Percentiles rank a stretch among this genome's conserved stretches.
phyloP scores from a whole-genome alignment of 2,113 vertebrate genomes.

The Lophius piscatorius region DNA sequence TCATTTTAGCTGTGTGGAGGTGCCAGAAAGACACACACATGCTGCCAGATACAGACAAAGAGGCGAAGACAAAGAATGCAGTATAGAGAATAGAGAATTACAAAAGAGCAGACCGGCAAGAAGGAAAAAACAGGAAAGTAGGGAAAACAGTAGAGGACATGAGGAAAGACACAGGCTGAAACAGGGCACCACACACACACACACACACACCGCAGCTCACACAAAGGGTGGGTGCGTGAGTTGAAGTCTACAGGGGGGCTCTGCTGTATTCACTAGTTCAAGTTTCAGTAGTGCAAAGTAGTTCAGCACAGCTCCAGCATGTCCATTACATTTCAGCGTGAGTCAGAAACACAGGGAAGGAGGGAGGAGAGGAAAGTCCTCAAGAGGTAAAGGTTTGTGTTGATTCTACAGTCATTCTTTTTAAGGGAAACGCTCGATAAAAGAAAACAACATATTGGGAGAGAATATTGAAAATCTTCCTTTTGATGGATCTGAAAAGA shows the following conservation, averaged over 20 bases:
- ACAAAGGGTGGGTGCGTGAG: slow-evolving; percentile 45
- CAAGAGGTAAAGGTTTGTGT: background rate
- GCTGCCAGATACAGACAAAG: slow-evolving; percentile 57
- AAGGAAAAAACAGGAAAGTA: slow-evolving; percentile 5
- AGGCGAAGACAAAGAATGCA: slow-evolving; percentile 28
- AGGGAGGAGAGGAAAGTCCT: background rate
- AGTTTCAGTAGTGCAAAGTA: slow-evolving; percentile 41
- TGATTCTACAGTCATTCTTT: too few relatives aligned
- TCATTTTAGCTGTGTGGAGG: slow-evolving; percentile 33
- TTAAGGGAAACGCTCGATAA: too few relatives aligned
- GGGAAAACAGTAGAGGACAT: slow-evolving; percentile 34
- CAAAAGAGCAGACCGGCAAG: slow-evolving; percentile 9
- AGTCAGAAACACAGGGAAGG: slow-evolving; percentile 17
- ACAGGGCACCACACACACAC: slow-evolving; percentile 20
- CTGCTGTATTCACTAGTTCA: slow-evolving; percentile 37
- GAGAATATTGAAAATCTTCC: too few relatives aligned
- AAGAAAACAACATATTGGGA: too few relatives aligned
- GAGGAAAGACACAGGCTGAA: slow-evolving; percentile 22
- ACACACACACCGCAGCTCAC: slow-evolving; percentile 14
- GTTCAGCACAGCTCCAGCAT: slow-evolving; percentile 50
- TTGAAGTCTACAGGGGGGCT: slow-evolving; percentile 49
- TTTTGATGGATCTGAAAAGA: too few relatives aligned
- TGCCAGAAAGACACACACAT: slow-evolving; percentile 45
- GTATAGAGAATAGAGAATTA: slow-evolving; percentile 24
- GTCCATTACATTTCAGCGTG: slow-evolving; percentile 12